Conservation (phyloP, 2,797 vertebrate species). For the Rhodeus uyekii region DNA sequence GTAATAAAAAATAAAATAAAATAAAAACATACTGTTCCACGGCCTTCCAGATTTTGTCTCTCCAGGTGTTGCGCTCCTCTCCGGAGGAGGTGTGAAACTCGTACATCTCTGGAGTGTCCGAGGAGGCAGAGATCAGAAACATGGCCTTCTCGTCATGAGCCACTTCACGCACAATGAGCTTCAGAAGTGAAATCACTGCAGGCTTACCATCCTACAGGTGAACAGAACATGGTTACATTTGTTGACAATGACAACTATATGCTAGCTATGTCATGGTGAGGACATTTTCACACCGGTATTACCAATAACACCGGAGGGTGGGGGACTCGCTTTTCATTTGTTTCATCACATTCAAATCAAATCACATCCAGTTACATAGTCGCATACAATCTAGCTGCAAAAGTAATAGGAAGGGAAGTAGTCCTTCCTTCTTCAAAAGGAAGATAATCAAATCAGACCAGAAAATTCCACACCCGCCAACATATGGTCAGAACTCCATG, state of each 20-base stretch:
- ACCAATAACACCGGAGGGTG: not conserved
- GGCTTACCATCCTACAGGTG: constrained; percentile 86
- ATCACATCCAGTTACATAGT: too few relatives aligned
- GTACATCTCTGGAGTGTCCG: constrained; percentile 87
- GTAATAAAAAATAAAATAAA: not conserved
- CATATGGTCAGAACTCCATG: too few relatives aligned
- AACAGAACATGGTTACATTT: not conserved
- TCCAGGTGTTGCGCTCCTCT: constrained; percentile 86
- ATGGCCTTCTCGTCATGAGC: constrained; percentile 90
- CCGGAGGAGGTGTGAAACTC: constrained; percentile 86
- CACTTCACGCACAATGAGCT: constrained; percentile 90
- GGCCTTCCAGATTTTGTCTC: constrained; percentile 80
- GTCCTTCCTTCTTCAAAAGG: too few relatives aligned
- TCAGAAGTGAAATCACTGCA: constrained; percentile 86
- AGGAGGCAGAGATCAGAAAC: constrained; percentile 88
- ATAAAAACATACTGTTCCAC: constrained; percentile 81
- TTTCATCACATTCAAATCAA: too few relatives aligned
- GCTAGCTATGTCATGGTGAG: not conserved
- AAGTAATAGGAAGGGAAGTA: too few relatives aligned
- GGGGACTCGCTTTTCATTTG: not conserved
- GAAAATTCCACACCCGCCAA: too few relatives aligned
- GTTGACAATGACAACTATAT: not conserved
- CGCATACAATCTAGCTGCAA: too few relatives aligned
- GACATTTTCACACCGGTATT: too few relatives aligned
- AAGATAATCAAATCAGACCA: too few relatives aligned